Conservation (phyloP, 2,797 vertebrate genomes). For the Acanthurus leucopareius region DNA sequence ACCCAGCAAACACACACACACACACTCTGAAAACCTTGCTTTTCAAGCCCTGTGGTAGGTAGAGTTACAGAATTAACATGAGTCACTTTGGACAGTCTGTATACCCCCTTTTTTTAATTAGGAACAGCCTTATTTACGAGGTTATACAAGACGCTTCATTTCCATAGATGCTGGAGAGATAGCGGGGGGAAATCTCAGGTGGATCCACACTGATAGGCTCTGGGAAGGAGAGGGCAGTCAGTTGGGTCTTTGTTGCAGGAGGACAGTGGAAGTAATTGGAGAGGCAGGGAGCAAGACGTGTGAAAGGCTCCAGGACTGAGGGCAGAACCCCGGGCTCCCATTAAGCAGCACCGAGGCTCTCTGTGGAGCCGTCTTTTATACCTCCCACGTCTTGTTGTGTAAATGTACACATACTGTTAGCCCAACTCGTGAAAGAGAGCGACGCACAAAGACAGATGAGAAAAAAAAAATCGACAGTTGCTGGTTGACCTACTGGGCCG, state of each 20-base stretch:
- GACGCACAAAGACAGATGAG: slow-evolving; percentile 69
- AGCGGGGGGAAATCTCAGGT: slow-evolving; percentile 77
- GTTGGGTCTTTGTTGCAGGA: slow-evolving; percentile 83
- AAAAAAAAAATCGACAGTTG: slow-evolving; percentile 57
- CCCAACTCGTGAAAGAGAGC: slow-evolving; percentile 71
- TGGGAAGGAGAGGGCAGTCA: slow-evolving; percentile 88
- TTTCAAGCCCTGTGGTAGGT: slow-evolving; percentile 84
- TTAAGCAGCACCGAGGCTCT: slow-evolving; percentile 80
- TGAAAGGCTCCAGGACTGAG: slow-evolving; percentile 84
- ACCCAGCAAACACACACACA: slow-evolving; percentile 80
- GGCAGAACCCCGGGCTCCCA: slow-evolving; percentile 78
- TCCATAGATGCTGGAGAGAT: slow-evolving; percentile 86
- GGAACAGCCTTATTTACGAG: slow-evolving; percentile 82
- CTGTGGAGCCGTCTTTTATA: slow-evolving; percentile 82
- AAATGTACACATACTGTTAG: slow-evolving; percentile 82
- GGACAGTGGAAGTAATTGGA: slow-evolving; percentile 89
- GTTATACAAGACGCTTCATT: slow-evolving; percentile 83
- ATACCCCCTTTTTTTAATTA: slow-evolving; percentile 81
- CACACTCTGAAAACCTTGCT: slow-evolving; percentile 86
- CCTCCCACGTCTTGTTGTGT: slow-evolving; percentile 83
- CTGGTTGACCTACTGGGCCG: slow-evolving; percentile 59
- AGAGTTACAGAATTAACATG: slow-evolving; percentile 96
- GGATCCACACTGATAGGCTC: slow-evolving; percentile 82
- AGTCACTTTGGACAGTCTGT: slow-evolving; percentile 81
- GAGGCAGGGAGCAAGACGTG: slow-evolving; percentile 83